Evolutionary conservation across 2,113 vertebrate species (phyloP).

Genomic region (Seriola aureovittata): DNA sequence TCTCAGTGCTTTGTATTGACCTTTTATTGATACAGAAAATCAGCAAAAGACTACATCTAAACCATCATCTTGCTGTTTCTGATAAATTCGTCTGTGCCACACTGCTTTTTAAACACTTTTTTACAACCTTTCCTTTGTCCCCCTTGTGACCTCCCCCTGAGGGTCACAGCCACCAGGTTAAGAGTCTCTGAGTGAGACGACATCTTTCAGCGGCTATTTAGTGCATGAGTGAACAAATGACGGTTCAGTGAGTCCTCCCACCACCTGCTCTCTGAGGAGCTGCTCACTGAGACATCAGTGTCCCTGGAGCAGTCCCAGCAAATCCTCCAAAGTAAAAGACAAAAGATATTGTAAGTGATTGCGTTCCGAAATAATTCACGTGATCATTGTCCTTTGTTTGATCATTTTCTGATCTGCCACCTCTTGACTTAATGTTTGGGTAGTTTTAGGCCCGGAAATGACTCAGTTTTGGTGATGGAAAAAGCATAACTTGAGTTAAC

Average conservation of each 20-base stretch:
- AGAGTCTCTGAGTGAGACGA: slow-evolving; percentile 40
- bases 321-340: background rate
- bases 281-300: background rate
- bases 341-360: background rate
- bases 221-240: slow-evolving; percentile 63
- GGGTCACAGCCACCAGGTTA: slow-evolving; percentile 32
- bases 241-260: slow-evolving; percentile 30
- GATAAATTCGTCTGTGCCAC: background rate
- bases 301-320: background rate
- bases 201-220: slow-evolving; percentile 65
- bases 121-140: slow-evolving; percentile 27
- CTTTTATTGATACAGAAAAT: too few species aligned
- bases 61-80: background rate
- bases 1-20: too few species aligned
- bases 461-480: background rate
- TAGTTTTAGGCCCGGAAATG: background rate
- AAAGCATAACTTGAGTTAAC: background rate
- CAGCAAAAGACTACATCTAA: background rate
- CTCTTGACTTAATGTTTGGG: too few species aligned
- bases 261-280: slow-evolving; percentile 49
- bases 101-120: background rate
- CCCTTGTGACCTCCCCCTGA: background rate
- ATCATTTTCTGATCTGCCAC: too few species aligned
- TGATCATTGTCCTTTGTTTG: background rate
- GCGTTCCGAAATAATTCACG: background rate